A percentile compares a stretch with the other conserved stretches of the same genome.
These are phyloP conservation scores for Enteromius argenteus DNA, from an alignment of 2,797 vertebrate species.

Conservation along the genomic window DNA sequence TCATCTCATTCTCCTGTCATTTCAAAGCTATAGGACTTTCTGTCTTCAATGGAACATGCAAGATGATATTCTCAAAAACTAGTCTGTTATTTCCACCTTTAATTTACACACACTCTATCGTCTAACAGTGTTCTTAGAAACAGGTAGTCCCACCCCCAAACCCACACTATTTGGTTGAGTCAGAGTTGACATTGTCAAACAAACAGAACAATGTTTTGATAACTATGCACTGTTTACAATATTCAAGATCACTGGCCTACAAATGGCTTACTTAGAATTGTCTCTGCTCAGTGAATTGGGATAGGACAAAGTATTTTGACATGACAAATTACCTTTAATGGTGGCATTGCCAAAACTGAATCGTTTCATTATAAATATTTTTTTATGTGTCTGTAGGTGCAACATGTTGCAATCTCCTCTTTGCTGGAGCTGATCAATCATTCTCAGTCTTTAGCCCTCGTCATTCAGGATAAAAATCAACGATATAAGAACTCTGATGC, in stretches of 20 bases:
- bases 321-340: not conserved
- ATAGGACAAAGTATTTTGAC: slow-evolving; percentile 2
- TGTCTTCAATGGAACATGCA: not conserved
- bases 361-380: not conserved
- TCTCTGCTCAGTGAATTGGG: not conserved
- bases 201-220: slow-evolving; percentile 9
- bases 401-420: slow-evolving; percentile 90
- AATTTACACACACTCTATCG: not conserved
- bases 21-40: not conserved
- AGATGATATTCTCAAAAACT: not conserved
- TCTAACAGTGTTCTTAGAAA: not conserved
- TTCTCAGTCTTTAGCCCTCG: slow-evolving; percentile 92
- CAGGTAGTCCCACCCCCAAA: not conserved
- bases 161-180: not conserved
- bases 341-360: not conserved
- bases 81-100: not conserved
- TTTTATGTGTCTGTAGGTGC: slow-evolving; percentile 69
- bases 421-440: slow-evolving; percentile 94
- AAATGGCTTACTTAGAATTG: not conserved
- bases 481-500: slow-evolving; percentile 84
- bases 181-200: not conserved
- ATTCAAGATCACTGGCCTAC: not conserved
- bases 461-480: slow-evolving; percentile 93
- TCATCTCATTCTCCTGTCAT: not conserved
- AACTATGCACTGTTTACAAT: not conserved